Evolutionary conservation across 1,140 invertebrate genomes (phyloP).

Genomic region (Microplitis mediator): DNA sequence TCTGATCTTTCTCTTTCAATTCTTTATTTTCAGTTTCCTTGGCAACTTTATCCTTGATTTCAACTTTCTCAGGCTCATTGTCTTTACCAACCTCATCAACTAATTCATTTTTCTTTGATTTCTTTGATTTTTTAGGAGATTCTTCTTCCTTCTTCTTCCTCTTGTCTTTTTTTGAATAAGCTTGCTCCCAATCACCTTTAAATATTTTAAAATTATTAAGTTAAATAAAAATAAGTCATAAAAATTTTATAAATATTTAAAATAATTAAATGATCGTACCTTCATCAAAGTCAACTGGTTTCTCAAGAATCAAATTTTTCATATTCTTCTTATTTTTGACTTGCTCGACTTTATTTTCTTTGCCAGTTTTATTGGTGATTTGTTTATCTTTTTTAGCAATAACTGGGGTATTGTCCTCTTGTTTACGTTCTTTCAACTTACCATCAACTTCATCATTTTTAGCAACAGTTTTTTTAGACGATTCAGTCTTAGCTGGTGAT

Average conservation of each 20-base stretch:
- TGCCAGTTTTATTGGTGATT: constrained; percentile 52
- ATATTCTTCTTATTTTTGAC: constrained; percentile 64
- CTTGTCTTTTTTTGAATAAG: constrained; percentile 71
- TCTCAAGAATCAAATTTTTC: constrained; percentile 66
- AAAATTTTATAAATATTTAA: constrained; percentile 8
- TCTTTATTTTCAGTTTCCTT: constrained; percentile 64
- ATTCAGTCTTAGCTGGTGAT: constrained; percentile 51
- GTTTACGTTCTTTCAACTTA: constrained; percentile 61
- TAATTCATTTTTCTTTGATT: constrained; percentile 53
- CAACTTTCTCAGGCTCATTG: constrained; percentile 59
- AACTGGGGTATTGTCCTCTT: constrained; percentile 56
- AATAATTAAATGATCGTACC: constrained; percentile 50
- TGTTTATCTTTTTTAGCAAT: constrained; percentile 56
- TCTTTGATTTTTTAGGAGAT: constrained; percentile 62
- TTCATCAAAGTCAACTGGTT: constrained; percentile 75
- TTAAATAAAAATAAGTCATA: not conserved
- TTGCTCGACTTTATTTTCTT: constrained; percentile 62
- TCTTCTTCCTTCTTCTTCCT: constrained; percentile 68
- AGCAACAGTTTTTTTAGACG: constrained; percentile 46
- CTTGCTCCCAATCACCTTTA: constrained; percentile 73
- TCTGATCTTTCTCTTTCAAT: constrained; percentile 58
- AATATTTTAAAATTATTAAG: not conserved
- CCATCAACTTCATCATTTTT: constrained; percentile 55
- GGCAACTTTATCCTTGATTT: constrained; percentile 61
- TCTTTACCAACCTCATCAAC: constrained; percentile 47